Base-by-base conservation (phyloP, 2,113 vertebrate species). In the Epinephelus moara region DNA sequence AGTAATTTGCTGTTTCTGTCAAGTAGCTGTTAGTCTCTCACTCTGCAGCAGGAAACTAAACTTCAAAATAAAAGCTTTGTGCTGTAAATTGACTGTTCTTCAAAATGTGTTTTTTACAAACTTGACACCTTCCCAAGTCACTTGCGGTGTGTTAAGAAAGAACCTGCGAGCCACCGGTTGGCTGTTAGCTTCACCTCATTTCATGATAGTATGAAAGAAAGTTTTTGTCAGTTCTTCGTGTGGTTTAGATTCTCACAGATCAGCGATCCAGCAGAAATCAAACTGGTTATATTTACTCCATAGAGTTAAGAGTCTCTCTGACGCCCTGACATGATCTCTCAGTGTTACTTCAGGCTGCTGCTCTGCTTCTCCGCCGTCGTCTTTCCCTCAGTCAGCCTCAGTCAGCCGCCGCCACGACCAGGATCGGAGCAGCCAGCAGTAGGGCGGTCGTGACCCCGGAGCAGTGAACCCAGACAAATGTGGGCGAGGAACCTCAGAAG, bases 391-490 rank as follows among this genome's bases (percentile, higher is more conserved):
- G n/a, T n/a, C n/a, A n/a, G 5, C 59, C 77, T 81, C 80, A 74
- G 71, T 59, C 59, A 63, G 74, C 69, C 49, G 55, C 69, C 42
- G 55, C 47, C 50, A 10, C 47, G 19, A 62, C 74, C 69, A 30
- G n/a, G 21, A 56, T 30, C 37, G 55, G 81, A 78, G 72, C 78
- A 60, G 55, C 49, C 72, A 56, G 55, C 49, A 67, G 68, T 75
- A 30, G 30, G 30, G 81, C 15, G 62, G 1, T 68, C 37, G 49
- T 81, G 85, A 85, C 87, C 85, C 50, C 19, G 3, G 78, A 67
- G 78, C 89, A 27, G 69, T 91, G 89, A 92, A 89, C 82, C 89
- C 63, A 50, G 69, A 85, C 72, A 40, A 82, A 89, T 61, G 62
- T 83, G 87, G 66, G 30, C 9, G 52, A 85, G 63, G 80, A 82